Base-by-base conservation (phyloP, 1,140 invertebrate species). In the Drosophila ambigua region DNA sequence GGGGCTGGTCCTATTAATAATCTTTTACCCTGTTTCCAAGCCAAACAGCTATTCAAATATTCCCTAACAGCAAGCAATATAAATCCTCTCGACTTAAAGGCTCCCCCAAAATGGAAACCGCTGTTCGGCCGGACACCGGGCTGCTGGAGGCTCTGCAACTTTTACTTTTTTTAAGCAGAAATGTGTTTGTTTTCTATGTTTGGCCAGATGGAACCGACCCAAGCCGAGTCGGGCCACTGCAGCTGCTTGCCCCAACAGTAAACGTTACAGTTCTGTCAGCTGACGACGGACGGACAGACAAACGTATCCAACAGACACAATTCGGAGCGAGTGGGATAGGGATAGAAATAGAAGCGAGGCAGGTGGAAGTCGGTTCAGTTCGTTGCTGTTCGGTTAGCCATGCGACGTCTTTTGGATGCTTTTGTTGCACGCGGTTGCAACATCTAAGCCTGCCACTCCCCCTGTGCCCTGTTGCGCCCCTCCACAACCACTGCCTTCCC, bases 371-470 rank as follows among this genome's bases (percentile, higher is more conserved):
- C 35, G 11, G 11, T 39, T 39, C 35, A 11, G 11, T 13, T 13
- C 35, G 35, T 4, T 39, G 11, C 35, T 13, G 4, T 39, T 39
- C 35, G 35, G 52, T 45, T 73, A 59, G 69, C 57, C 72, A 72
- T 77, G 55, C 64, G 50, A 65, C 69, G 63, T 64, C 49, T 52
- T 50, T 39, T 72, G 48, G 68, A 63, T 72, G 72, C 46, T 77
- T 82, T 83, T 79, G 79, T 75, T 83, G 79, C 72, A 79, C 83
- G 52, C 61, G 57, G 79, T 87, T 87, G 78, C 82, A 88, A 88
- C 75, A 87, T 76, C 61, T 58, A 63, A 79, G 59, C 64, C 61
- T 72, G 61, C 58, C 53, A 64, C 72, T 63, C 46, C 58, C 39
- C 46, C 23, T 26, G 8, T 15, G 5, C 41, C 54, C n/a, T 7